These are phyloP conservation scores for Apistogramma diplotaenia DNA, from an alignment of 2,113 vertebrate species.

Conservation along the genomic window DNA sequence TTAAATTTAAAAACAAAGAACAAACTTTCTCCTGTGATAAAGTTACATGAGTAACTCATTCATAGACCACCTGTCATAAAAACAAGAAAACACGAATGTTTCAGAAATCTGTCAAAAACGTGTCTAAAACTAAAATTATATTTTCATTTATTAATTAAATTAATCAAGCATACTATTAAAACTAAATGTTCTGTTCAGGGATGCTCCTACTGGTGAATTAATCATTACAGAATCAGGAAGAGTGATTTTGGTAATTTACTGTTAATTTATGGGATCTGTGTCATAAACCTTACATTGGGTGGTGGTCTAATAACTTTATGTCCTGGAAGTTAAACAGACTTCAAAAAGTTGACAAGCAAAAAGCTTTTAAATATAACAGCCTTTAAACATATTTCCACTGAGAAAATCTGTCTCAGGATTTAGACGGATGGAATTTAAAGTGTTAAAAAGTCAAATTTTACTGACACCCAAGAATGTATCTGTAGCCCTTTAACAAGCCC, in stretches of 20 bases:
- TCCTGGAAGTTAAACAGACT: not conserved
- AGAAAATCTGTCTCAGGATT: not conserved
- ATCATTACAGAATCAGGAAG: not conserved
- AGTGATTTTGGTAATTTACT: no score
- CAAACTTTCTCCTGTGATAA: not conserved
- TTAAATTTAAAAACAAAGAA: not conserved
- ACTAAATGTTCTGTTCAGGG: no score
- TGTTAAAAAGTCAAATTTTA: not conserved
- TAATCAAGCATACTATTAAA: no score
- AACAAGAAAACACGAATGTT: not conserved
- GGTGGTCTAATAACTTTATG: no score
- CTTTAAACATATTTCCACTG: not conserved
- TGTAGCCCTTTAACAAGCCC: not conserved
- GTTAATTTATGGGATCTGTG: no score
- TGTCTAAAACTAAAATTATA: not conserved
- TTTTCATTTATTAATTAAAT: not conserved
- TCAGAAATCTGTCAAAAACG: not conserved
- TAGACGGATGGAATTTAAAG: not conserved
- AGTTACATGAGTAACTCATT: not conserved
- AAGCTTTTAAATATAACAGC: not conserved
- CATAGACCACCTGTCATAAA: no score
- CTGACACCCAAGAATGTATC: not conserved
- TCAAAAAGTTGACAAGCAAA: not conserved
- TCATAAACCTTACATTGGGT: no score
- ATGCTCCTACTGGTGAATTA: not conserved